Base-by-base conservation (phyloP, 2,797 vertebrate genomes). In the Chelidonichthys spinosus region DNA sequence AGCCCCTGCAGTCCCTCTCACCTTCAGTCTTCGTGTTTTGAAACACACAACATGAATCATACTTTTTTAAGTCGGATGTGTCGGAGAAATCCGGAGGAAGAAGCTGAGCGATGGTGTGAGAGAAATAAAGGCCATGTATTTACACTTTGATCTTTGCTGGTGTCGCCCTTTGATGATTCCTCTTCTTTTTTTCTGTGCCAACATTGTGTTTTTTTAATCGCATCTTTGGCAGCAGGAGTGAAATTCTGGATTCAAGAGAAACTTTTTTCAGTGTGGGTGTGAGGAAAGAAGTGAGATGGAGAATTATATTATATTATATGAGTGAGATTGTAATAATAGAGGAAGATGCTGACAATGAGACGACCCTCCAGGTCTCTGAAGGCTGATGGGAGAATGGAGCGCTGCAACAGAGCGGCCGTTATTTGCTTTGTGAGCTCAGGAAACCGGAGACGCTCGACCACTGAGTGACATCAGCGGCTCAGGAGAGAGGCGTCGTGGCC, bases 391-490 rank as follows among this genome's bases (percentile, higher is more conserved):
- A 82, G 64, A 88, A 83, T 60, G 25, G 67, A 81, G 70, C 17
- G 8, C 63, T 3, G 68, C 82, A 76, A 87, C 85, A 87, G 81
- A 83, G 86, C 10, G 37, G 11, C 73, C 60, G 71, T 87, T 88
- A 78, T 86, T 84, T 72, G 69, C 84, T 90, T 87, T 90, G 87
- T 90, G 66, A 68, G 69, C 11, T 46, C 54, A 7, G 72, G 88
- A 89, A 92, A 92, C 85, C 61, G 35, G 85, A 89, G 88, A 89
- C 46, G 18, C 79, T 78, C 63, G 17, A 62, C 69, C 69, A 79
- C 62, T 78, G 87, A 87, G 81, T 87, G 87, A 90, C 81, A 81
- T 89, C 81, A 84, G 52, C 79, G 47, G 42, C 79, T 80, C 58
- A 63, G 76, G 75, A 74, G 72, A 81, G 74, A 68, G 74, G 25